Percentiles rank a stretch among this genome's conserved stretches.
Evolutionary conservation across 1,140 invertebrate species (phyloP).

Genomic region (Leptopilina boulardi): DNA sequence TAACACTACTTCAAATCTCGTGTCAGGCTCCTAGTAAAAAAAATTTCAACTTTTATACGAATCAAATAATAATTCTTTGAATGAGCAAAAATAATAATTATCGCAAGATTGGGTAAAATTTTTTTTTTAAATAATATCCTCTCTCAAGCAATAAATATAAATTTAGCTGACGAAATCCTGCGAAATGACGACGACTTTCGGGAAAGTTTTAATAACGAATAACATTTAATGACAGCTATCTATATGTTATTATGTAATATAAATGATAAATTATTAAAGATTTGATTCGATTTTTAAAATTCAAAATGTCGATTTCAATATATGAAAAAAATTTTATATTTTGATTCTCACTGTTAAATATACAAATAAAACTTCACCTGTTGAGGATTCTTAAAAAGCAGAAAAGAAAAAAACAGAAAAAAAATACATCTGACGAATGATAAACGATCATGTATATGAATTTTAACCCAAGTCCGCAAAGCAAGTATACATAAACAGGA

Average conservation of each 20-base stretch:
- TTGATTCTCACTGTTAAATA: not conserved
- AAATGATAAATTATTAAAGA: not conserved
- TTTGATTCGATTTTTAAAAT: too few relatives aligned
- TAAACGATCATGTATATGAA: not conserved
- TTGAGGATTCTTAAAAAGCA: too few relatives aligned
- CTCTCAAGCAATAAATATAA: not conserved
- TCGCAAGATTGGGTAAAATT: constrained; percentile 1
- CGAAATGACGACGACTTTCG: not conserved
- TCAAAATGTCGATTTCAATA: not conserved
- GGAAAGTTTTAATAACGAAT: not conserved
- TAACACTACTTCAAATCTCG: too few relatives aligned
- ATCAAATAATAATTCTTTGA: too few relatives aligned
- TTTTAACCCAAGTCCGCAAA: not conserved
- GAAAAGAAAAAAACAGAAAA: too few relatives aligned
- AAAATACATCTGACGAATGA: not conserved
- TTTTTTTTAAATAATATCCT: constrained; percentile 6
- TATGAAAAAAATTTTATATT: not conserved
- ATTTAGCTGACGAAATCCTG: not conserved
- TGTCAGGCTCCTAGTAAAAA: too few relatives aligned
- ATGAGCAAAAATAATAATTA: not conserved
- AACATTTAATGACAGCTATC: not conserved
- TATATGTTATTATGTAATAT: not conserved
- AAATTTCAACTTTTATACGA: too few relatives aligned
- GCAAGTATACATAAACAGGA: not conserved
- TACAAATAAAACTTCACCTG: not conserved